Conservation (phyloP, 1,140 invertebrate genomes). For the Penaeus japonicus region DNA sequence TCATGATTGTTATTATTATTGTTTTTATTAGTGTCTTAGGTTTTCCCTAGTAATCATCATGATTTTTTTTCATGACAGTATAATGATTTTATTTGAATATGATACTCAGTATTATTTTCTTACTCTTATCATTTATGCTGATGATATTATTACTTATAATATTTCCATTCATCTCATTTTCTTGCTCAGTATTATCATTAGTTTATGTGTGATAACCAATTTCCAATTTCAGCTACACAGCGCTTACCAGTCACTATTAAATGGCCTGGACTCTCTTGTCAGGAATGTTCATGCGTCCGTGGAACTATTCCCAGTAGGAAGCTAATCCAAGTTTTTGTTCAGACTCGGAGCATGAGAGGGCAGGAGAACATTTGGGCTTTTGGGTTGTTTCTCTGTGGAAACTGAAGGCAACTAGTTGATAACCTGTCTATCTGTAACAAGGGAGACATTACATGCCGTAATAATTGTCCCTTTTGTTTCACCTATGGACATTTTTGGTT, state of each 20-base stretch:
- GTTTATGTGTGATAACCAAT: background rate
- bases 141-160: no score
- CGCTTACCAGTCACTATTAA: conserved; percentile 40
- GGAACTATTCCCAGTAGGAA: conserved; percentile 44
- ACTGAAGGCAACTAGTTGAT: conserved; percentile 7
- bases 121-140: no score
- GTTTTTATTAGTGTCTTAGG: no score
- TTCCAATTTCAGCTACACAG: conserved; percentile 40
- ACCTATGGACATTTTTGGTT: background rate
- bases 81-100: no score
- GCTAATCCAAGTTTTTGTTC: conserved; percentile 16
- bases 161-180: no score
- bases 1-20: no score
- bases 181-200: no score
- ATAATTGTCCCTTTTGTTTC: background rate
- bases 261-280: conserved; percentile 35
- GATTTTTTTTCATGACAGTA: no score
- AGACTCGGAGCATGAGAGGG: conserved; percentile 21
- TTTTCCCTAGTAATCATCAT: no score
- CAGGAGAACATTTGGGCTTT: background rate
- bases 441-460: background rate
- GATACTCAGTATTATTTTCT: no score
- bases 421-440: background rate
- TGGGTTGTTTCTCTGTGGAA: background rate
- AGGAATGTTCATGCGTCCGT: conserved; percentile 40